Conservation (phyloP, 2,113 vertebrate genomes). For the Epinephelus fuscoguttatus region DNA sequence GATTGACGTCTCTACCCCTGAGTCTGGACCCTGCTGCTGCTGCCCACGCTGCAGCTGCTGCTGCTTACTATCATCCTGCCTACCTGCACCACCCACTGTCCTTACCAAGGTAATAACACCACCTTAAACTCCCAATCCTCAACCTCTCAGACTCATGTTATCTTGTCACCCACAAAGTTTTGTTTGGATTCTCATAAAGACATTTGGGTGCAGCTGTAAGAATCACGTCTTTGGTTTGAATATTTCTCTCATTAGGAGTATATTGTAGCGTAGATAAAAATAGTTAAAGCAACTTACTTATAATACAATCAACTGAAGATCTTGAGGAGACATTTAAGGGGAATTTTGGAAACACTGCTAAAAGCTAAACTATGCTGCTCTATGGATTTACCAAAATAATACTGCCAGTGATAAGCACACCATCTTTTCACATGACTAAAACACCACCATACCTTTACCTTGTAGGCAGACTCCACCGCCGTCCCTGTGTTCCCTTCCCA, state of each 20-base stretch:
- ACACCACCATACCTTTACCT: background rate
- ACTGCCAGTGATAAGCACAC: background rate
- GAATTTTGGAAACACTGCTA: background rate
- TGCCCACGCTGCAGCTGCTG: slow-evolving; percentile 81
- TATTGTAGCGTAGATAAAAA: background rate
- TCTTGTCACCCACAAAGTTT: background rate
- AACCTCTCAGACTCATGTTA: background rate
- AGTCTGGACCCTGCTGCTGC: slow-evolving; percentile 89
- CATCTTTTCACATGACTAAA: background rate
- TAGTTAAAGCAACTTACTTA: background rate
- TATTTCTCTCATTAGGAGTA: background rate
- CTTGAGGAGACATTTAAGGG: background rate
- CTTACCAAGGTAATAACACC: slow-evolving; percentile 86
- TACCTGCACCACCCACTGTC: slow-evolving; percentile 91
- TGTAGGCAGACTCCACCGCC: too few species aligned
- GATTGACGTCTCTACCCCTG: slow-evolving; percentile 90
- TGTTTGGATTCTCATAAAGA: background rate
- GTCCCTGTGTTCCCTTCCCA: background rate
- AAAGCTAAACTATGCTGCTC: background rate
- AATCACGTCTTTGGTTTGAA: background rate
- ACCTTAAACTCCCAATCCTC: background rate
- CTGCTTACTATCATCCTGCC: slow-evolving; percentile 93
- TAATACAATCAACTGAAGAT: too few species aligned
- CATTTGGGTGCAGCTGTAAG: background rate
- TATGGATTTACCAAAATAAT: background rate